A percentile compares a stretch with the other conserved stretches of the same genome.
These are phyloP conservation scores for Crypturellus tataupa DNA, from an alignment of 2,797 vertebrate species.

Conservation along the genomic window DNA sequence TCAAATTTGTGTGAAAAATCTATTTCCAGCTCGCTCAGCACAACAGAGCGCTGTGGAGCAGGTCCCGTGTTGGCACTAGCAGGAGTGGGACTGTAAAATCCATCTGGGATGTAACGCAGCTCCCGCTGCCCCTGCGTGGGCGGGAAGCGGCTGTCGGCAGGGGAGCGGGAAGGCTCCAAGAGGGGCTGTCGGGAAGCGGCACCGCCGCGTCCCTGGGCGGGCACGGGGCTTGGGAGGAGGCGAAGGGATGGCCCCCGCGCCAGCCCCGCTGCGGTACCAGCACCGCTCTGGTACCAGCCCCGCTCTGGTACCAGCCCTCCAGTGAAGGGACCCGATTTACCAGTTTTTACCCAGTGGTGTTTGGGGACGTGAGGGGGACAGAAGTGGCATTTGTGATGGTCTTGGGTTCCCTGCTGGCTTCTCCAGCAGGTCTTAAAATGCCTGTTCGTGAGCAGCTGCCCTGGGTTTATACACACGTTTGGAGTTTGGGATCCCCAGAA, in stretches of 20 bases:
- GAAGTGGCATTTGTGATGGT: not conserved
- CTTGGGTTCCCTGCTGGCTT: rapidly evolving
- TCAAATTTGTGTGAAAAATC: not conserved
- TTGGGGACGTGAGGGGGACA: not conserved
- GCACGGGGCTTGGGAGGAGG: too few species aligned
- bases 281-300: too few species aligned
- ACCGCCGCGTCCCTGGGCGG: not conserved
- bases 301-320: too few species aligned
- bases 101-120: conserved; percentile 14
- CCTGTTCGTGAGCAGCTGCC: not conserved
- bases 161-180: not conserved
- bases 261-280: too few species aligned
- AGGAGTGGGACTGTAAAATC: conserved; percentile 16
- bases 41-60: not conserved
- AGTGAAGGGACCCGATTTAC: not conserved
- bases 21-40: not conserved
- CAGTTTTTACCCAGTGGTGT: rapidly evolving
- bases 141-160: not conserved
- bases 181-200: not conserved
- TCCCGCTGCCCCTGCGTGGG: conserved; percentile 42
- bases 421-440: rapidly evolving
- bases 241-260: too few species aligned
- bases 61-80: conserved; percentile 8
- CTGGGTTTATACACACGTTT: rapidly evolving
- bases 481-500: not conserved